Evolutionary conservation across 2,888 invertebrate species (phyloP), one percentile per base, ranked within the genome.

Genomic region (Pandemis cinnamomeana): DNA sequence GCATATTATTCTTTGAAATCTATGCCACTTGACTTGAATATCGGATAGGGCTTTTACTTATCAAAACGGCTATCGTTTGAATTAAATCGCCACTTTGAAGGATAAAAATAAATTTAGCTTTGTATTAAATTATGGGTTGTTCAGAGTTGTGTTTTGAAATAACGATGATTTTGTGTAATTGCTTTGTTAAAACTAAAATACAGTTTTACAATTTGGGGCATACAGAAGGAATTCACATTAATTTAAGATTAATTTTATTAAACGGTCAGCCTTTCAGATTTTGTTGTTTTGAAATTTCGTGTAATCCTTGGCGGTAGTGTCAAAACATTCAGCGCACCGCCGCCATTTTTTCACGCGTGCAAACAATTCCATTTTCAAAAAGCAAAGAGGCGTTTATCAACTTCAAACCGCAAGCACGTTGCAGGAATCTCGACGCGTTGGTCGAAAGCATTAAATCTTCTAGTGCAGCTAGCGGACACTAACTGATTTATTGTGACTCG

Each of bases 371-470:
- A 74, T 74, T 74, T 74, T 74, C 66, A 46, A 74, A 74, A 58
- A 20, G 20, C 70, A 46, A 13, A 61, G 66, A 55, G 53, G 67
- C 74, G 74, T 74, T 71, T 74, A 74, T 74, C 74, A 74, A 74
- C 69, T 74, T 74, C 74, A 74, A 67, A 71, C 74, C 75, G 75
- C 74, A 60, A 68, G 72, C 78, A 46, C 64, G 51, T 67, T 75
- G 69, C 71, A 72, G 53, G 73, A 73, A 51, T 73, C 73, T 58
- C 42, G 51, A 72, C 55, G 74, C 75, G 73, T 72, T 77, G 72
- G 69, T 73, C 58, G 69, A 75, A 62, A 74, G 77, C 81, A 78
- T 77, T 84, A 84, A 84, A 84, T 84, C 84, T 73, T 60, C 27
- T 80, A 79, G 78, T 77, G 77, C 77, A 72, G 73, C 74, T 20